Base-by-base conservation (phyloP, 2,888 invertebrate genomes). In the Sinohyriopsis cumingii region DNA sequence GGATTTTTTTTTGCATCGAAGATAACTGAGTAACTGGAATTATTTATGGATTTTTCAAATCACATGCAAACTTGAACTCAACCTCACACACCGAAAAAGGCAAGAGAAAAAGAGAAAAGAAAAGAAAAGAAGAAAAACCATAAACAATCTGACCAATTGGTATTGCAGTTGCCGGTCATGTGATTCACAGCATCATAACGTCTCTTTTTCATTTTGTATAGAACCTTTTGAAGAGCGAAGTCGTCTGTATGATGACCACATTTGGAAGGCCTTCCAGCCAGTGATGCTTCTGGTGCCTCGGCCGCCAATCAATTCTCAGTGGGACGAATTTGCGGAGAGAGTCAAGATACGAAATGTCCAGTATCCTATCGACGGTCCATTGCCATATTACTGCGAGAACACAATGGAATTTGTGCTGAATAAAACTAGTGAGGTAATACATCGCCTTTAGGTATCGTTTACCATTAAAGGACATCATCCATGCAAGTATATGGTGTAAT, bases 171-270 rank as follows among this genome's bases (percentile, higher is more conserved):
- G 15, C 45, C 45, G 3, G 15, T 45, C 12, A 15, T 45, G 15
- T 15, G 12, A 45, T 45, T 7, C 19, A n/a, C 53, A 94, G 71
- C 95, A 94, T 80, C 96, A 96, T 90, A 91, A 96, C 25, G 92
- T 93, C 45, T 95, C 84, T 85, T 20, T 18, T 33, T 3, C 9
- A 63, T 55, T n/a, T 67, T 53, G 66, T 77, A 1, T 60, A 84
- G 83, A 70, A 12, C 83, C 83, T 0, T 82, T 77, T 69, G 82
- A 84, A 67, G 69, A 65, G 45, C 69, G 76, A n/a, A 65, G 59
- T 1, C 70, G 71, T 55, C 53, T 80, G 24, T 63, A 62, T 28
- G 62, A 63, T 9, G 22, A 59, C 1, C 67, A 57, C 3, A 69
- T 78, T n/a, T 68, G 83, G 6, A 63, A 75, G n/a, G 79, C 84